Evolutionary conservation across 2,113 vertebrate species (phyloP).

Genomic region (Nesoenas mayeri): DNA sequence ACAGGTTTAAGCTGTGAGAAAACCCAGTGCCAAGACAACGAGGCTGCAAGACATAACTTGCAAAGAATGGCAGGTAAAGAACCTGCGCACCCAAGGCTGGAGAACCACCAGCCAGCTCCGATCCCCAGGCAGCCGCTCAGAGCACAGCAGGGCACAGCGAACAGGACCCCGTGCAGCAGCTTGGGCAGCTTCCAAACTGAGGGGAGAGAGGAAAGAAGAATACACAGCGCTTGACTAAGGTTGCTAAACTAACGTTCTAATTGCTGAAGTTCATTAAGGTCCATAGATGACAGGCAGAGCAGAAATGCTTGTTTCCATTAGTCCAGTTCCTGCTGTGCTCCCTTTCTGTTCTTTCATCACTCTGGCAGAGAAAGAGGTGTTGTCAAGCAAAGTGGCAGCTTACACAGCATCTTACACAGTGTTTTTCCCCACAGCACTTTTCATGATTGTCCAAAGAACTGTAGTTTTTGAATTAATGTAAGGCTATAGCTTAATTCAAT

Average conservation of each 20-base stretch:
- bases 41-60: neutral
- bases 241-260: slow-evolving; percentile 36
- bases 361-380: neutral
- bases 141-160: neutral
- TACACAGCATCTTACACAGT: neutral
- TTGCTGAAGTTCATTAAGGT: slow-evolving; percentile 31
- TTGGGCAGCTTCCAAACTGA: neutral
- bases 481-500: slow-evolving; percentile 9
- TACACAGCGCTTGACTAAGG: slow-evolving; percentile 29
- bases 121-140: neutral
- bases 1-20: neutral
- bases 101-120: neutral
- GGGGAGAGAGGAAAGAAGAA: neutral
- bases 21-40: neutral
- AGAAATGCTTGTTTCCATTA: slow-evolving; percentile 1
- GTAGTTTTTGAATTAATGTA: neutral
- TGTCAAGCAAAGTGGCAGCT: slow-evolving; percentile 21
- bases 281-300: slow-evolving; percentile 13
- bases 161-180: neutral
- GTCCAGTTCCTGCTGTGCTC: slow-evolving; percentile 33
- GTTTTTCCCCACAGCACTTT: neutral
- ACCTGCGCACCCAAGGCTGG: neutral
- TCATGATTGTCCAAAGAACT: neutral
- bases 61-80: neutral
- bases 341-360: neutral